Evolutionary conservation across 2,113 vertebrate species (phyloP), one percentile per base, ranked within the genome.

Genomic region (Pomatorhinus ruficollis): DNA sequence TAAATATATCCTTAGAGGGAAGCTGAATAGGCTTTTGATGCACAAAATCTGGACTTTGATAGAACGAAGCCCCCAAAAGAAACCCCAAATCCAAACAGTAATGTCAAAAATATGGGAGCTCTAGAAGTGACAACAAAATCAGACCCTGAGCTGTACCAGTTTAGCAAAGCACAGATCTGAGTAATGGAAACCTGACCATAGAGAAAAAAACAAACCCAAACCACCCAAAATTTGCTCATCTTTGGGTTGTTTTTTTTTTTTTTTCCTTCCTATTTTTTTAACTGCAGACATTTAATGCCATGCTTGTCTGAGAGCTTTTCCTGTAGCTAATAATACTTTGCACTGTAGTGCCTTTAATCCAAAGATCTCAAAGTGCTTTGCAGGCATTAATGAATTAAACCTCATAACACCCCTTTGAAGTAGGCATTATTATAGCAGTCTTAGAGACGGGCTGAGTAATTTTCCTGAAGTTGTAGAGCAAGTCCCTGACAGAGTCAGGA

Each of bases 301-400:
- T 49, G 77, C 92, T 96, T 94, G 90, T 86, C 88, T 84, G 86
- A 93, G 77, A 96, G 96, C 88, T 95, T 96, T 96, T 93, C 86
- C 90, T 90, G 79, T 89, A 91, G 90, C 92, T 96, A 92, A 91
- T 95, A 95, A 95, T 92, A 92, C 88, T 93, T 92, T 83, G 95
- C 83, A 64, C 81, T 87, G 89, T 83, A 95, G 92, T 83, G 90
- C 87, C 90, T 96, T 96, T 96, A 93, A 97, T 95, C 95, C 97
- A 78, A 91, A 94, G 95, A 96, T 94, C 96, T 95, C 93, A 82
- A 89, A 95, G 90, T 96, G 87, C 95, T 96, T 97, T 95, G 90
- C 90, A 89, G 90, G 91, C 94, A 95, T 96, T 97, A 96, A 96
- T 95, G 93, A 96, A 95, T 96, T 96, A 95, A 95, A 93, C 91